Evolutionary conservation across 1,140 invertebrate genomes (phyloP).

Genomic region (Megalopta genalis): DNA sequence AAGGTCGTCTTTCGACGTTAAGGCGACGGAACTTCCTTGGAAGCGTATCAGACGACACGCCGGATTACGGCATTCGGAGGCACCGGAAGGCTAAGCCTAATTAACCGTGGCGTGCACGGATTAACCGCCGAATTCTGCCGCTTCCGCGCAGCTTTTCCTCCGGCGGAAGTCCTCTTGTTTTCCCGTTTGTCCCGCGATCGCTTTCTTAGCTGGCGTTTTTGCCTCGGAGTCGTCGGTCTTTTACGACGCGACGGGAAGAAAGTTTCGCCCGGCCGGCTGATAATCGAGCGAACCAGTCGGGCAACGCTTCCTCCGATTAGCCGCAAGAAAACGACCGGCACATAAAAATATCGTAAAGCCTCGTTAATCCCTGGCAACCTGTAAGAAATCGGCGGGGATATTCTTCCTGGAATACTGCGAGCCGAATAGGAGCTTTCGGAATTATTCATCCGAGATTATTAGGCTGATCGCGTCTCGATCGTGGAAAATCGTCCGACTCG

Average conservation of each 20-base stretch:
- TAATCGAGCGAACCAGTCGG: neutral
- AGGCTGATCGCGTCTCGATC: too few relatives aligned
- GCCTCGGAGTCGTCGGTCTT: neutral
- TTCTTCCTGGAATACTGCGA: neutral
- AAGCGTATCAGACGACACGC: neutral
- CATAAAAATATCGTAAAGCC: neutral
- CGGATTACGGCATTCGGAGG: neutral
- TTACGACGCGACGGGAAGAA: neutral
- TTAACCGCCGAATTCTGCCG: neutral
- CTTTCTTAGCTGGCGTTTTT: neutral
- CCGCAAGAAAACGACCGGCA: neutral
- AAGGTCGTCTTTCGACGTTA: neutral
- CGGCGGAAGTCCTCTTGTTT: too few relatives aligned
- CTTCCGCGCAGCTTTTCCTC: neutral
- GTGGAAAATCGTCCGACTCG: too few relatives aligned
- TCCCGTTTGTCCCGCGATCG: neutral
- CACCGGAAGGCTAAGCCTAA: neutral
- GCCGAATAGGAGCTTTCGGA: neutral
- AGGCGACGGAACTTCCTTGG: neutral
- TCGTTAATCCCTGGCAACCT: neutral
- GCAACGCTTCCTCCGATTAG: slow-evolving; percentile 1
- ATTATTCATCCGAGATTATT: neutral
- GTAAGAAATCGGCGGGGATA: neutral
- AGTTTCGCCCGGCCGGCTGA: neutral
- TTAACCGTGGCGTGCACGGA: slow-evolving; percentile 18